Evolutionary conservation across 2,797 vertebrate genomes (phyloP).

Genomic region (Coreius guichenoti): DNA sequence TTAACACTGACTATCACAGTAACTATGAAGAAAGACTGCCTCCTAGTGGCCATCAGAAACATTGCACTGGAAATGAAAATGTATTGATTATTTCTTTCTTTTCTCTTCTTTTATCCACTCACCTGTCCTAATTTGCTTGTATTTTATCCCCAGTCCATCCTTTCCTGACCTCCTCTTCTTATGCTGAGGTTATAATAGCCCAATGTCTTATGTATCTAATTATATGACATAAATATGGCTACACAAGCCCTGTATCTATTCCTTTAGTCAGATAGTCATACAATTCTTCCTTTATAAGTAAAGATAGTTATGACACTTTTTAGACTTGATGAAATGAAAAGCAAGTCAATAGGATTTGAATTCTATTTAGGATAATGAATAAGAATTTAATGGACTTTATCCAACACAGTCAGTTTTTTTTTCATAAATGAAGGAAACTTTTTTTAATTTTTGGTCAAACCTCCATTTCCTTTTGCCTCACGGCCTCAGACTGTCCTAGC

Average conservation of each 20-base stretch:
- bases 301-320: background rate
- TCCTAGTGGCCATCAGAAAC: background rate
- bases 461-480: constrained; percentile 31
- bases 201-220: constrained; percentile 7
- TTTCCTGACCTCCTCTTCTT: constrained; percentile 36
- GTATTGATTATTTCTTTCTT: constrained; percentile 45
- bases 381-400: background rate
- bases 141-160: constrained; percentile 43
- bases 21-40: constrained; percentile 14
- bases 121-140: constrained; percentile 52
- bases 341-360: background rate
- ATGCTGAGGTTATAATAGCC: constrained; percentile 7
- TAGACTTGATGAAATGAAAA: background rate
- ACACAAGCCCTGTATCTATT: background rate
- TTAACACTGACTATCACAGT: background rate
- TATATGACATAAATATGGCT: background rate
- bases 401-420: background rate
- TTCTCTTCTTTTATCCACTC: constrained; percentile 52
- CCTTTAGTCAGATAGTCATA: background rate
- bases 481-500: constrained; percentile 38
- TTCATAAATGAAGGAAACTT: background rate
- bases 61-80: constrained; percentile 8
- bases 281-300: background rate
- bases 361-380: background rate
- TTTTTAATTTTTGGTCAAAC: background rate